Base-by-base conservation (phyloP, 2,113 vertebrate genomes). In the Cettia cetti region DNA sequence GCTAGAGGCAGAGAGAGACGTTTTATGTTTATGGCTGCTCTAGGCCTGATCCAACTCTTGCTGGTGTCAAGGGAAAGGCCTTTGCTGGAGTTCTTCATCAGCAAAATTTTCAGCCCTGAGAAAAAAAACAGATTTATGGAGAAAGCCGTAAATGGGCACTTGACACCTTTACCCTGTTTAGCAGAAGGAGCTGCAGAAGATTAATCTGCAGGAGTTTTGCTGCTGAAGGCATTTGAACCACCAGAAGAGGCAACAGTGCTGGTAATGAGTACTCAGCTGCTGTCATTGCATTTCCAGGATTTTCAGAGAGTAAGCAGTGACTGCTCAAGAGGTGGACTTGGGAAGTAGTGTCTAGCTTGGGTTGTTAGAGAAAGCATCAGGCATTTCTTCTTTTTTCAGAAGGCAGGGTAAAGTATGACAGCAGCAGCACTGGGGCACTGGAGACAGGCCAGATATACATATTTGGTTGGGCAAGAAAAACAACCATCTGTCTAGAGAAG, bases 381-480 rank as follows among this genome's bases (percentile, higher is more conserved):
- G 47, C 12, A 30, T 56, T 35, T 50, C 11, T 76, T 77, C 54
- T 74, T 66, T 82, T 50, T 69, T 47, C 20, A 33, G 61, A 23
- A 86, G 49, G 13, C 35, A 50, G n/a, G 13, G 26, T 81, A 26
- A 95, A 77, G 59, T 66, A 45, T 68, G 72, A 83, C 75, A 85
- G 90, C 85, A 90, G 15, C 64, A 78, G 47, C 53, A 14, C 40
- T 0, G 0, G 56, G 63, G 70, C 44, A 45, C 63, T 96, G 93
- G 88, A 89, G 65, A 33, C 47, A 40, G 76, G 80, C 95, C 94
- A 95, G 74, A 26, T 54, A n/a, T 35, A 78, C 87, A 39, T 88
- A 84, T 28, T 93, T 93, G 53, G 60, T 54, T 65, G 60, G 71
- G 44, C 68, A 86, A 91, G 75, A 63, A 93, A 94, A 96, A 65